A percentile compares a stretch with the other conserved stretches of the same genome.
These are phyloP conservation scores for Lucinisca nassula DNA, from an alignment of 2,888 invertebrate genomes.

Conservation along the genomic window DNA sequence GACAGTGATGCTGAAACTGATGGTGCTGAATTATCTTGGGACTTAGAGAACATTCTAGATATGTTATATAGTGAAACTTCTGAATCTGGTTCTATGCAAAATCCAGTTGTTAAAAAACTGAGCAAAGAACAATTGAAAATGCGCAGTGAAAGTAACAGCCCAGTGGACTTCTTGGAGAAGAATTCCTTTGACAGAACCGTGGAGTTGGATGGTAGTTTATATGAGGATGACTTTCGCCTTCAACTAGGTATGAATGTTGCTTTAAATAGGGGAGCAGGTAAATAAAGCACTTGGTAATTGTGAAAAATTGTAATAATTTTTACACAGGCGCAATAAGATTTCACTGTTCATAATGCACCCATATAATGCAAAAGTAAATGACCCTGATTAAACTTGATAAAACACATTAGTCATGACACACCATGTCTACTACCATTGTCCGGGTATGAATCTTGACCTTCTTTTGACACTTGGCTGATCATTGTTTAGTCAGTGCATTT, in stretches of 20 bases:
- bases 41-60: conserved; percentile 72
- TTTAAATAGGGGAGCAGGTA: background rate
- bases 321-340: too few species aligned
- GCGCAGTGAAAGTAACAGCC: background rate
- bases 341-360: too few species aligned
- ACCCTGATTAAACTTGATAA: too few species aligned
- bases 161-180: background rate
- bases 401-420: too few species aligned
- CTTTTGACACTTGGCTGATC: too few species aligned
- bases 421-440: too few species aligned
- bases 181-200: conserved; percentile 52
- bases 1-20: conserved; percentile 28
- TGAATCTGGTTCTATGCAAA: conserved; percentile 38
- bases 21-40: conserved; percentile 80
- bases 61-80: conserved; percentile 61
- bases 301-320: too few species aligned
- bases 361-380: too few species aligned
- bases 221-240: conserved; percentile 65
- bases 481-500: too few species aligned
- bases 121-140: background rate
- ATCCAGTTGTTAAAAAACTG: conserved; percentile 23
- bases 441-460: too few species aligned
- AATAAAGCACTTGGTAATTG: background rate
- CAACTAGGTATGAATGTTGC: conserved; percentile 64
- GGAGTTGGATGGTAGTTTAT: conserved; percentile 62